Evolutionary conservation across 2,888 invertebrate species (phyloP).

Genomic region (Lamellibrachia columna): DNA sequence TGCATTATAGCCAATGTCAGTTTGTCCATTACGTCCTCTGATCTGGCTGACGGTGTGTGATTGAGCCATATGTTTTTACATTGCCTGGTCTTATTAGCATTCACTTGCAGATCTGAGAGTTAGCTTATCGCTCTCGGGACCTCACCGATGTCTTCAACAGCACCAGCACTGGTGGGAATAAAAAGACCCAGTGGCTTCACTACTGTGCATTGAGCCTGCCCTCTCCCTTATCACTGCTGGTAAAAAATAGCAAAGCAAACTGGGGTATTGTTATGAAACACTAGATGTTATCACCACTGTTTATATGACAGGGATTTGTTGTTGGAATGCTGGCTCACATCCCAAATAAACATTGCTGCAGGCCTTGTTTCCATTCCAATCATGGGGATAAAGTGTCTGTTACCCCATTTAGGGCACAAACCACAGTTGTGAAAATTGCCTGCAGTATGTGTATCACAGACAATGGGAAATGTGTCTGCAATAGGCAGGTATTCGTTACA

Average conservation of each 20-base stretch:
- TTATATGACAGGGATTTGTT: conserved; percentile 3
- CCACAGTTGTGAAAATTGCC: background rate
- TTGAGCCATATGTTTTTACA: background rate
- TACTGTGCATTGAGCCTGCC: background rate
- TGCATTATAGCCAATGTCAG: background rate
- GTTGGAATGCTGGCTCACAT: background rate
- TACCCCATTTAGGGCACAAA: conserved; percentile 8
- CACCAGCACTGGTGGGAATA: background rate
- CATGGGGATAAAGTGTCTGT: background rate
- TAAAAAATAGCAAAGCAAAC: background rate
- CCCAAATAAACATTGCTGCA: conserved; percentile 1
- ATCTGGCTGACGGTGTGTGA: background rate
- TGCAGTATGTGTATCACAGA: background rate
- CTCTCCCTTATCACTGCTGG: background rate
- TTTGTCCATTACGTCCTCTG: background rate
- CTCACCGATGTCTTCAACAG: background rate
- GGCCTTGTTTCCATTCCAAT: background rate
- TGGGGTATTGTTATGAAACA: background rate
- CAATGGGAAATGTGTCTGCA: background rate
- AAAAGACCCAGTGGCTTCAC: background rate
- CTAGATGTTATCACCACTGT: background rate
- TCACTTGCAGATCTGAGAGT: background rate
- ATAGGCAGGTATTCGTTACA: background rate
- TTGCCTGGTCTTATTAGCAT: background rate
- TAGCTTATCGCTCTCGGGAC: background rate